Evolutionary conservation across 2,113 vertebrate species (phyloP).

Genomic region (Thunnus thynnus): DNA sequence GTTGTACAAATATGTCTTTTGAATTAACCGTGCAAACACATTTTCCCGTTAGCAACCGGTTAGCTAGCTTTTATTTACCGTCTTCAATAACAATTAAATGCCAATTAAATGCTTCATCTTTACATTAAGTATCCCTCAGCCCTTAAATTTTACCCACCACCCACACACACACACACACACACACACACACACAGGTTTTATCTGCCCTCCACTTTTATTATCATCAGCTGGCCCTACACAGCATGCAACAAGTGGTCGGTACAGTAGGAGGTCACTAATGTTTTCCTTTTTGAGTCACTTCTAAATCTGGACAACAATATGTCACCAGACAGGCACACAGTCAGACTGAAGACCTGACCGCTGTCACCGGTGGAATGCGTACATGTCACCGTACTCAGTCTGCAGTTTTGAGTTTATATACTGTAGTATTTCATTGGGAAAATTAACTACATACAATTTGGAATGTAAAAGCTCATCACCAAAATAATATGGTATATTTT

Average conservation of each 20-base stretch:
- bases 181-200: slow-evolving; percentile 11
- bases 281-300: slow-evolving; percentile 82
- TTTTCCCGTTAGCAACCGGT: neutral
- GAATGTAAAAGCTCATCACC: neutral
- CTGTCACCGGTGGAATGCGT: slow-evolving; percentile 48
- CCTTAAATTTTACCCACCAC: neutral
- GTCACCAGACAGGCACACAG: slow-evolving; percentile 71
- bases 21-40: neutral
- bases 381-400: slow-evolving; percentile 18
- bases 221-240: slow-evolving; percentile 47
- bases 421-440: neutral
- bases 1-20: neutral
- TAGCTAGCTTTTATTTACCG: neutral
- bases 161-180: neutral
- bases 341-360: slow-evolving; percentile 63
- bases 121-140: neutral
- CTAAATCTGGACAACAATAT: slow-evolving; percentile 81
- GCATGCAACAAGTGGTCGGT: slow-evolving; percentile 53
- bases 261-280: slow-evolving; percentile 71
- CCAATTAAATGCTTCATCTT: slow-evolving; percentile 14
- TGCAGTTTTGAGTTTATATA: neutral
- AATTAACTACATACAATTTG: neutral
- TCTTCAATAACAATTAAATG: neutral
- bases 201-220: slow-evolving; percentile 48
- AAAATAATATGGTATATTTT: neutral